Base-by-base conservation (phyloP, 2,113 vertebrate species). In the Plectropomus leopardus region DNA sequence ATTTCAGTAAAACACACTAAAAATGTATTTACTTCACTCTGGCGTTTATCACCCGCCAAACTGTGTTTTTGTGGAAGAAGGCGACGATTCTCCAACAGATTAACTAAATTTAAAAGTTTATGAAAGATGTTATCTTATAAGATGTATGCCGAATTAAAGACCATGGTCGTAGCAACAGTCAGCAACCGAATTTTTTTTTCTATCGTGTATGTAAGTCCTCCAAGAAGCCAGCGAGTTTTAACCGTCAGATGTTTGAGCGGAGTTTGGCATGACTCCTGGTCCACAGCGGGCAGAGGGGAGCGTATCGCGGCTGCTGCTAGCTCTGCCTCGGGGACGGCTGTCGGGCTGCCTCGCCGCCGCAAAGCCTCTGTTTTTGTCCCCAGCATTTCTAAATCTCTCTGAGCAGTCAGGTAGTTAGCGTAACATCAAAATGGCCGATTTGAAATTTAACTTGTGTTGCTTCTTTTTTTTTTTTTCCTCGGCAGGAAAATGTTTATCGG, bases 401-500 rank as follows among this genome's bases (percentile, higher is more conserved):
- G 16, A 14, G 6, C 48, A 4, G 21, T 53, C 21, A 68, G 24
- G 30, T 36, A 53, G 11, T 68, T 50, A 50, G 1, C 45, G 23
- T 10, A 15, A 51, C 47, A n/a, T 60, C 32, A 23, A 5, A 23
- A 36, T 28, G 13, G n/a, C 14, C 14, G 24, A 15, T 54, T 54
- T 15, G 53, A 26, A 28, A 28, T 54, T 5, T 28, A 7, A 60
- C 32, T 60, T 40, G 21, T 34, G 58, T 23, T n/a, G 11, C 32
- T 7, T n/a, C n/a, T n/a, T n/a, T n/a, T n/a, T n/a, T n/a, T n/a
- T n/a, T n/a, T 36, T 60, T 60, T 7, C 4, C 34, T 23, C 7
- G 19, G 14, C 32, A 60, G 58, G 53, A 98, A 98, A 96, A 98
- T 97, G 97, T 97, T 97, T 95, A 97, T 98, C 95, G 97, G 97